Evolutionary conservation across 2,113 vertebrate species (phyloP).

Genomic region (Cnemophilus loriae): DNA sequence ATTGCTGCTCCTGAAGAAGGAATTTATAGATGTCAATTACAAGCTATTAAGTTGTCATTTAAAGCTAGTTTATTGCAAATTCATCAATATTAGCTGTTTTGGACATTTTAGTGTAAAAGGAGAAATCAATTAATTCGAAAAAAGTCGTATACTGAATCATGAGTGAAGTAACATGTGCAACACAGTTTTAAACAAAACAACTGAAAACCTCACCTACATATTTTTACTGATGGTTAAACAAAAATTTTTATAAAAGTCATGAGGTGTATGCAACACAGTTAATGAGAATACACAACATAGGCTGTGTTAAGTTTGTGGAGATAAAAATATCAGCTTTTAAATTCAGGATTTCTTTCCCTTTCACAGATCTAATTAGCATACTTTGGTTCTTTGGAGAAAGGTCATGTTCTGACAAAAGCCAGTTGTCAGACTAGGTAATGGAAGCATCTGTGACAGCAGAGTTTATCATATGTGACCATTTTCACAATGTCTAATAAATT

Average conservation of each 20-base stretch:
- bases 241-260: not conserved
- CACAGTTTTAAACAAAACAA: not conserved
- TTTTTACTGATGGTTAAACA: not conserved
- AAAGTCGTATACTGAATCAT: not conserved
- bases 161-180: not conserved
- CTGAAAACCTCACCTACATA: not conserved
- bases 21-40: constrained; percentile 43
- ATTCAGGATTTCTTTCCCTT: not conserved
- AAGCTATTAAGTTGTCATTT: constrained; percentile 57
- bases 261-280: not conserved
- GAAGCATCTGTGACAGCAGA: not conserved
- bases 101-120: constrained; percentile 6
- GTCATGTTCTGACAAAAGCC: not conserved
- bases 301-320: not conserved
- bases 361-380: not conserved
- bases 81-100: constrained; percentile 47
- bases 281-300: not conserved
- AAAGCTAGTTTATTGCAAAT: constrained; percentile 33
- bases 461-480: not conserved
- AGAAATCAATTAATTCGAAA: not conserved
- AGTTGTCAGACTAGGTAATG: not conserved
- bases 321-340: not conserved
- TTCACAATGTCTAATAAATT: not conserved
- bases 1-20: constrained; percentile 23
- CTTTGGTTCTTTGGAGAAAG: not conserved